Evolutionary conservation across 2,113 vertebrate genomes (phyloP).

Genomic region (Microcebus murinus): DNA sequence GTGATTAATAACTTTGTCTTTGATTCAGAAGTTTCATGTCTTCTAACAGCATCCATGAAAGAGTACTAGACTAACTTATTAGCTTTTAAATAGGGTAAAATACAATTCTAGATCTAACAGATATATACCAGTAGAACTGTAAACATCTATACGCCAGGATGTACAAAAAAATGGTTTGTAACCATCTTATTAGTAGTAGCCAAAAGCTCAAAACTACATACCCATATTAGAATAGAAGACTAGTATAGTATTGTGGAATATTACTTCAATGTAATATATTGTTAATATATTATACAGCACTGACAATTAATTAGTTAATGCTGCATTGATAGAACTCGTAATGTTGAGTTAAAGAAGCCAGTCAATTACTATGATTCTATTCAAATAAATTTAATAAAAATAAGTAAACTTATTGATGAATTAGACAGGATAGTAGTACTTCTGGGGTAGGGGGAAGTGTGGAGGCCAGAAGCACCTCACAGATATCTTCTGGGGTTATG

Average conservation of each 20-base stretch:
- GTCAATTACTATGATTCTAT: background rate
- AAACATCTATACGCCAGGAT: background rate
- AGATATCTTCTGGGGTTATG: background rate
- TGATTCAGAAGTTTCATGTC: background rate
- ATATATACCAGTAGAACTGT: background rate
- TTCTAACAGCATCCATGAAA: background rate
- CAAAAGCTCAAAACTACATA: background rate
- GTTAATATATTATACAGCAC: background rate
- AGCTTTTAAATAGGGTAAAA: background rate
- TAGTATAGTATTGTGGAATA: background rate
- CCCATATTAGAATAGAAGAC: background rate
- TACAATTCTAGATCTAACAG: background rate
- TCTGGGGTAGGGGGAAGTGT: background rate
- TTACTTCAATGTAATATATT: background rate
- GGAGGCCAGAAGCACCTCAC: background rate
- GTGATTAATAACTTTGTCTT: background rate
- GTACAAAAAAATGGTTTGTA: background rate
- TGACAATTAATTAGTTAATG: background rate
- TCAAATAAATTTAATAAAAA: background rate
- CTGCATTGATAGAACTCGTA: background rate
- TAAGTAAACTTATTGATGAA: background rate
- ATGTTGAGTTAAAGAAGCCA: background rate
- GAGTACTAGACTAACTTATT: background rate
- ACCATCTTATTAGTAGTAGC: background rate
- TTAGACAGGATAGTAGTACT: background rate